These are phyloP conservation scores for Furcula furcula DNA, from an alignment of 2,888 invertebrate genomes.

Conservation along the genomic window DNA sequence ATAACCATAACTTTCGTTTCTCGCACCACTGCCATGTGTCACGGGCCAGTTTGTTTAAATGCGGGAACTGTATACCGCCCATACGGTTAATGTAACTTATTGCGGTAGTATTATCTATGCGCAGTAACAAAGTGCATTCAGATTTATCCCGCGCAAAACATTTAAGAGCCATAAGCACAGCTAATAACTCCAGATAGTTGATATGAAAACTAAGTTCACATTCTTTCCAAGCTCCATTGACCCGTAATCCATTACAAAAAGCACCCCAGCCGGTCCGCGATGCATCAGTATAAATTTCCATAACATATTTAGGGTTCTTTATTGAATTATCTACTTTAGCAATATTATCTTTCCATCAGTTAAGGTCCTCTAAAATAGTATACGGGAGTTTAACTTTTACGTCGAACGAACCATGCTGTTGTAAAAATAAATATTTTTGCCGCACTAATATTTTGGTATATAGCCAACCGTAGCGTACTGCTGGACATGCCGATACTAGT, in stretches of 20 bases:
- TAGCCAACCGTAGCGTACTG: constrained; percentile 7
- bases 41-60: constrained; percentile 10
- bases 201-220: constrained; percentile 4
- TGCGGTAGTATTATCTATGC: constrained; percentile 13
- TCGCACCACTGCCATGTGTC: constrained; percentile 14
- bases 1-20: constrained; percentile 6
- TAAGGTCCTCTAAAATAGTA: no score
- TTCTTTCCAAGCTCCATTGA: constrained; percentile 6
- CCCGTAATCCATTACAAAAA: not conserved
- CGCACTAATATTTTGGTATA: constrained; percentile 5
- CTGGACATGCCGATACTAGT: constrained; percentile 5
- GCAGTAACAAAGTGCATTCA: constrained; percentile 4
- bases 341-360: no score
- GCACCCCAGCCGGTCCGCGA: constrained; percentile 12
- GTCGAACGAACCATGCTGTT: no score
- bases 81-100: constrained; percentile 16
- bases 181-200: constrained; percentile 7
- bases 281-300: constrained; percentile 11
- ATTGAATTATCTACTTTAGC: no score
- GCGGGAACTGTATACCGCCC: constrained; percentile 13
- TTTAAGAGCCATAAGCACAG: constrained; percentile 6
- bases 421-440: no score
- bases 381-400: no score
- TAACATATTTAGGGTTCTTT: no score
- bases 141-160: not conserved